phyloP scores from a whole-genome alignment of 2,888 invertebrate genomes.

The Lasioglossum pauxillum region DNA sequence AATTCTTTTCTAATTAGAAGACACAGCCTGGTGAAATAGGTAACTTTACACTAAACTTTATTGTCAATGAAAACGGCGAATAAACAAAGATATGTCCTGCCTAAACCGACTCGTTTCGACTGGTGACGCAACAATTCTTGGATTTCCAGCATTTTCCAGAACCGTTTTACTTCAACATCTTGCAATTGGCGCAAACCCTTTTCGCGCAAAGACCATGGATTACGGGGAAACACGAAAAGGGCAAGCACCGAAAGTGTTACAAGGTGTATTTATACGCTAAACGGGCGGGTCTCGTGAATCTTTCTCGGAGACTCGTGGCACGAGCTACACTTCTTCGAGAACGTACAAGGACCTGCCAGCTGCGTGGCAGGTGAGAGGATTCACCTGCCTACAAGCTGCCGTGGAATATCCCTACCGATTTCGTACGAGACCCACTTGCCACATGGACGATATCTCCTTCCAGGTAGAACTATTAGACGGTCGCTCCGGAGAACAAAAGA shows the following conservation, averaged over 20 bases:
- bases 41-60: too few relatives aligned
- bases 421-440: conserved; percentile 75
- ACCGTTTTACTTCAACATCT: too few relatives aligned
- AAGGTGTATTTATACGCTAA: neutral
- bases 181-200: neutral
- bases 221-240: neutral
- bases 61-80: too few relatives aligned
- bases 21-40: too few relatives aligned
- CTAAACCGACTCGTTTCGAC: too few relatives aligned
- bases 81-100: too few relatives aligned
- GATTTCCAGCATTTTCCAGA: too few relatives aligned
- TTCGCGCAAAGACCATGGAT: neutral
- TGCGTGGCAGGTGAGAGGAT: conserved; percentile 80
- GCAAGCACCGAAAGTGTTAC: neutral
- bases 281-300: neutral
- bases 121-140: too few relatives aligned
- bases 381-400: conserved; percentile 83
- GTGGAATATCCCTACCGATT: conserved; percentile 63
- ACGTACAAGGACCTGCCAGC: conserved; percentile 73
- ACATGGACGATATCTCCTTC: conserved; percentile 72
- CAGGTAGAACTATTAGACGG: conserved; percentile 19
- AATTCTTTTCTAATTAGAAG: too few relatives aligned
- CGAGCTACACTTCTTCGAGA: conserved; percentile 51
- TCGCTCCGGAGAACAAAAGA: conserved; percentile 20
- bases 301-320: conserved; percentile 47